Percentiles rank a stretch among this genome's conserved stretches.
Conservation (phyloP, 53 echinoderm and acorn worm species). For the Paracentrotus lividus region DNA sequence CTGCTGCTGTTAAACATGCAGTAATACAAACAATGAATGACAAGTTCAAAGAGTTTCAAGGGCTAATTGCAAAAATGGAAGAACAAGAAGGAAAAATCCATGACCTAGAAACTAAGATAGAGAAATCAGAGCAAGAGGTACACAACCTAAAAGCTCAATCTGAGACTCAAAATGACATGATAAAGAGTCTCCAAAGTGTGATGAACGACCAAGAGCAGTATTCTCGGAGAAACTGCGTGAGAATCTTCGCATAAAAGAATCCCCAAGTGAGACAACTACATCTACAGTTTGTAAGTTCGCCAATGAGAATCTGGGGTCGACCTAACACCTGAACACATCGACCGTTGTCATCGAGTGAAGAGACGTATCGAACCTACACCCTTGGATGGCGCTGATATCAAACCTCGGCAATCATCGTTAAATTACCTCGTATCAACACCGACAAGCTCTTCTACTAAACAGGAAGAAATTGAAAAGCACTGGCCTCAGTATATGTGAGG, state of each 20-base stretch:
- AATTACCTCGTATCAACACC: too few species aligned
- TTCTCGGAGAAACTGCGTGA: neutral
- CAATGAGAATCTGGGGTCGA: neutral
- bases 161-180: neutral
- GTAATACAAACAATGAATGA: too few species aligned
- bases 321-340: neutral
- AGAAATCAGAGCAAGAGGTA: neutral
- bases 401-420: too few species aligned
- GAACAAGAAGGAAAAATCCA: neutral
- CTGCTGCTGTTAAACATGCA: too few species aligned
- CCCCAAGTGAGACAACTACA: neutral
- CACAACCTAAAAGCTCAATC: neutral
- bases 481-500: neutral
- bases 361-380: neutral
- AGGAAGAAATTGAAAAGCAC: too few species aligned
- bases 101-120: neutral
- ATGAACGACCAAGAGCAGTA: neutral
- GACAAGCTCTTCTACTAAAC: too few species aligned
- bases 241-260: neutral
- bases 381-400: too few species aligned
- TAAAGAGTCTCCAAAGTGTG: neutral
- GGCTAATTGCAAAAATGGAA: neutral
- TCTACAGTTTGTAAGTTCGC: neutral
- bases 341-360: neutral
- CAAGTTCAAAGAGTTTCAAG: neutral